Evolutionary conservation across 2,113 vertebrate species (phyloP).

Genomic region (Panthera leo): DNA sequence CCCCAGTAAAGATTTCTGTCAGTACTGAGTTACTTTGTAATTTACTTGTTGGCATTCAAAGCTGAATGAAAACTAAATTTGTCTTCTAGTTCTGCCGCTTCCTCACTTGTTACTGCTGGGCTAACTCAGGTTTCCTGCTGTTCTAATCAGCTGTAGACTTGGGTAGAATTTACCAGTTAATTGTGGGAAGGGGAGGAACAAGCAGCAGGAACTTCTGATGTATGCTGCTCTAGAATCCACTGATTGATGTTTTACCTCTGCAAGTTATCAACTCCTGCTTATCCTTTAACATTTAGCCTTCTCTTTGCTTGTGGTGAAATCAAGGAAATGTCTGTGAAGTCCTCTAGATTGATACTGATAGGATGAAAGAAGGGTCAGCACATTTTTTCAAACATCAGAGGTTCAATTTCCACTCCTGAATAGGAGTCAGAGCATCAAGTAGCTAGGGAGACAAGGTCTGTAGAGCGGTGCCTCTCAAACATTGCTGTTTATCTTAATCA

Average conservation of each 20-base stretch:
- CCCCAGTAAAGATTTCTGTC: not conserved
- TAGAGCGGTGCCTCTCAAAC: not conserved
- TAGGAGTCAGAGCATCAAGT: not conserved
- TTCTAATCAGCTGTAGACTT: not conserved
- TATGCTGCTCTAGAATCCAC: not conserved
- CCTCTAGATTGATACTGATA: not conserved
- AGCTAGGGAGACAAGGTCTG: not conserved
- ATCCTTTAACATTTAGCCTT: not conserved
- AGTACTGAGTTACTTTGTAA: not conserved
- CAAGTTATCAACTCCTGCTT: not conserved
- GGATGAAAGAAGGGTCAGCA: not conserved
- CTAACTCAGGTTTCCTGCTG: not conserved
- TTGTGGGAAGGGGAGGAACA: not conserved
- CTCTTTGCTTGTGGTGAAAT: not conserved
- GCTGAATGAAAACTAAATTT: slow-evolving; percentile 4
- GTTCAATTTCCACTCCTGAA: not conserved
- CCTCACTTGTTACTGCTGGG: not conserved
- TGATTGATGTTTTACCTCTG: not conserved
- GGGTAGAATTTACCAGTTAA: not conserved
- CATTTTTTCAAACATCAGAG: not conserved
- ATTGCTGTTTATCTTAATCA: not conserved
- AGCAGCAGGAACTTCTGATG: not conserved
- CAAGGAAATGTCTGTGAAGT: not conserved
- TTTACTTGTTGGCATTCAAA: not conserved
- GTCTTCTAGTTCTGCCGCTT: not conserved